Evolutionary conservation across 1,140 invertebrate genomes (phyloP), one percentile per base, ranked within the genome.

Genomic region (Oncopodura yosiiana): DNA sequence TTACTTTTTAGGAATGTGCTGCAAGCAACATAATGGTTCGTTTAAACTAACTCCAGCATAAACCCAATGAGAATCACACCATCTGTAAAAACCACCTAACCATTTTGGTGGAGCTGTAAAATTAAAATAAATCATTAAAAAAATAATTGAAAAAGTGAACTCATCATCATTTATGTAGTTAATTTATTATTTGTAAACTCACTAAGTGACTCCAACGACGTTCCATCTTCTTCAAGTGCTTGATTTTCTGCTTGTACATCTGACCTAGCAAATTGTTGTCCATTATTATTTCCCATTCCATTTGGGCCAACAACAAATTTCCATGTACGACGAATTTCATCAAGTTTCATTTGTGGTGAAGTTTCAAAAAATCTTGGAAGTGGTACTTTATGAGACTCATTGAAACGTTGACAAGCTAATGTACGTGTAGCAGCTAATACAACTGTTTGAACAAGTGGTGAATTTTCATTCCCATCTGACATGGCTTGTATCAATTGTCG

Each of bases 71-170:
- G 30, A 26, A 39, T 61, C 58, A 41, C 62, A 64, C 55, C 56
- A 61, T n/a, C 62, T 29, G 49, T 60, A 64, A 39, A 61, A 64
- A 23, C 62, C 62, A 14, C 58, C 62, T 14, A 64, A 45, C 58
- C 59, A 61, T 45, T 46, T 52, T 16, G 59, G 59, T 11, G 8
- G 8, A 8, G 8, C 30, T 34, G 30, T n/a, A n/a, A n/a, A n/a
- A n/a, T n/a, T n/a, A n/a, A n/a, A n/a, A n/a, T n/a, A n/a, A n/a
- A n/a, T n/a, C n/a, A n/a, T n/a, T n/a, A n/a, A n/a, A n/a, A n/a
- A n/a, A n/a, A n/a, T n/a, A n/a, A n/a, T n/a, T n/a, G n/a, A n/a
- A n/a, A n/a, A n/a, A n/a, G n/a, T n/a, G n/a, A n/a, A n/a, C n/a
- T n/a, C n/a, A n/a, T n/a, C n/a, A n/a, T n/a, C n/a, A n/a, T n/a